These are phyloP conservation scores for Lepidocyrtinus sp. DNA, from an alignment of 2,888 invertebrate species.

Conservation along the genomic window DNA sequence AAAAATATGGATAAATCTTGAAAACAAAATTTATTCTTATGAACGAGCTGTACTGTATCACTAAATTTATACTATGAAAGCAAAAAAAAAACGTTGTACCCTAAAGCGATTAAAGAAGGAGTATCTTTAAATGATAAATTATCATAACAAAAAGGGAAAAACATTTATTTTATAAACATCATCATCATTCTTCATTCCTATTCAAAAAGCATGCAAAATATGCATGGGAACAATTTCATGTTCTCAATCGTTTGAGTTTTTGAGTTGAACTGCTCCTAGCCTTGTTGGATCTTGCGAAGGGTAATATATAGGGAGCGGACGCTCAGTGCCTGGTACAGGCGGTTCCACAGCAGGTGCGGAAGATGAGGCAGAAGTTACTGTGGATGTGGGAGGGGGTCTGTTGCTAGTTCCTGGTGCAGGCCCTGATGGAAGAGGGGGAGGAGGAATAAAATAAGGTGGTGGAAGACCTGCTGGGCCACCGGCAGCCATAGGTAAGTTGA, in stretches of 20 bases:
- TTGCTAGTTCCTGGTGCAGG: slow-evolving; percentile 74
- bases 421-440: slow-evolving; percentile 75
- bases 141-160: too few species aligned
- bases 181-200: too few species aligned
- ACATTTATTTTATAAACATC: too few species aligned
- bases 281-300: slow-evolving; percentile 97
- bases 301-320: slow-evolving; percentile 80
- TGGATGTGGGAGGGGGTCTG: slow-evolving; percentile 70
- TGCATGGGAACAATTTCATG: neutral
- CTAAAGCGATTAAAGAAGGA: too few species aligned
- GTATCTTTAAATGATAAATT: too few species aligned
- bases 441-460: slow-evolving; percentile 78
- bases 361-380: slow-evolving; percentile 72
- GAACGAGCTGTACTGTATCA: too few species aligned
- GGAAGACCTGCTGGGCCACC: too few species aligned
- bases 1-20: too few species aligned
- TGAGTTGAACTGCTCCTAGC: slow-evolving; percentile 77
- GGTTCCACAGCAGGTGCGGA: slow-evolving; percentile 72
- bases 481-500: slow-evolving; percentile 73
- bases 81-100: too few species aligned
- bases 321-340: slow-evolving; percentile 71
- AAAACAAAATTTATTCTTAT: too few species aligned
- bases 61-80: too few species aligned
- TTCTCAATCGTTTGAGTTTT: slow-evolving; percentile 48
- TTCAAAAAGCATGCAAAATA: slow-evolving; percentile 10